Percentiles rank a stretch among this genome's conserved stretches.
Conservation (phyloP, 2,888 invertebrate genomes). For the Endomychus coccineus region DNA sequence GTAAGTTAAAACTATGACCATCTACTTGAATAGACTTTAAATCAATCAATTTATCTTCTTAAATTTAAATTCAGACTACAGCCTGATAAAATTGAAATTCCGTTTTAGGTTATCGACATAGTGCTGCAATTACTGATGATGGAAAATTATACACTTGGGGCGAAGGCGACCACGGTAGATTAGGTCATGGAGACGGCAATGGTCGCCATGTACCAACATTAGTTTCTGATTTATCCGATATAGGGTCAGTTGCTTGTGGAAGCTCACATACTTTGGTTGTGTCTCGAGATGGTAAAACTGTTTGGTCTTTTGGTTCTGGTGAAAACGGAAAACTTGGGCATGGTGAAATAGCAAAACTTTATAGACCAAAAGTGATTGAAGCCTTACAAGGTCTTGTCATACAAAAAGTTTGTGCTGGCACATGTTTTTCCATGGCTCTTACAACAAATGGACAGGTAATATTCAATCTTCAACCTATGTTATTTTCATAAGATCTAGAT, state of each 20-base stretch:
- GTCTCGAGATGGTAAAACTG: constrained; percentile 48
- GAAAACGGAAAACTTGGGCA: constrained; percentile 50
- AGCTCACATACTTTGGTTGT: constrained; percentile 50
- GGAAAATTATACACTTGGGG: constrained; percentile 54
- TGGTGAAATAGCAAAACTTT: constrained; percentile 42
- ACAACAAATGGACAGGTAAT: constrained; percentile 46
- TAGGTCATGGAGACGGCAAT: constrained; percentile 56
- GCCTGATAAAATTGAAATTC: no score
- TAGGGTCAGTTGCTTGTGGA: constrained; percentile 53
- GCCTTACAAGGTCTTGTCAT: constrained; percentile 50
- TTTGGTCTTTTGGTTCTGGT: constrained; percentile 53
- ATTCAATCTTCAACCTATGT: background rate
- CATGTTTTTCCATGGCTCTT: constrained; percentile 49
- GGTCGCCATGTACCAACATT: constrained; percentile 52
- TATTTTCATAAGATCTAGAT: background rate
- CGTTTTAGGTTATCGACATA: constrained; percentile 49
- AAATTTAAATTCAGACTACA: no score
- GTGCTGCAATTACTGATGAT: constrained; percentile 51
- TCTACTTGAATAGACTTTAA: no score
- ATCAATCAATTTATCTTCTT: no score
- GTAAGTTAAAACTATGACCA: no score
- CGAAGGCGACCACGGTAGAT: constrained; percentile 50
- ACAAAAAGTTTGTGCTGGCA: constrained; percentile 50
- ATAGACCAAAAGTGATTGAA: constrained; percentile 53
- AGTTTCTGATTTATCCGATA: constrained; percentile 49